Conservation (phyloP, 1,140 invertebrate genomes). For the Brachionus plicatilis region DNA sequence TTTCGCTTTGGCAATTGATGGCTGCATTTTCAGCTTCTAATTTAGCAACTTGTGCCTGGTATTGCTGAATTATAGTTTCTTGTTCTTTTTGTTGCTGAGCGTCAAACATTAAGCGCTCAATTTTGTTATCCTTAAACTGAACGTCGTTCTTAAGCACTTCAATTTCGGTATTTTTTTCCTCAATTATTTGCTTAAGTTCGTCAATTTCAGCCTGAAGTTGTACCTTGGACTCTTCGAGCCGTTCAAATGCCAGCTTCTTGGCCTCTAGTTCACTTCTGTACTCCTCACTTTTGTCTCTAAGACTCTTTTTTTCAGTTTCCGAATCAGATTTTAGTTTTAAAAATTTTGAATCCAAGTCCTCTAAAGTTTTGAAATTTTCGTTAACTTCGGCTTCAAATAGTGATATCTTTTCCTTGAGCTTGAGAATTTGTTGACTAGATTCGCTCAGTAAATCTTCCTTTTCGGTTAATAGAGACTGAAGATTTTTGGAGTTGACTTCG, state of each 20-base stretch:
- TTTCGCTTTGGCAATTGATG: neutral
- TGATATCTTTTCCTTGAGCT: neutral
- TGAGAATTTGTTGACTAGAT: neutral
- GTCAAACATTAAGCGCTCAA: neutral
- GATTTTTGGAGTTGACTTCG: neutral
- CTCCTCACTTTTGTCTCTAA: neutral
- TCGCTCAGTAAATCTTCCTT: neutral
- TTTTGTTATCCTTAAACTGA: slow-evolving; percentile 27
- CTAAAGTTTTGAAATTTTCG: slow-evolving; percentile 17
- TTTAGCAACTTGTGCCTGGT: neutral
- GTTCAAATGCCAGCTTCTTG: neutral
- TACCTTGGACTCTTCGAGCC: neutral
- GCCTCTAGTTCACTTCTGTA: neutral
- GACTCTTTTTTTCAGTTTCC: neutral
- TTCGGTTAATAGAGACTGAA: neutral
- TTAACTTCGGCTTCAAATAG: neutral
- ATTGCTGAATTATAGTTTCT: neutral
- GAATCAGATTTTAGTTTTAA: neutral
- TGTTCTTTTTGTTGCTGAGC: slow-evolving; percentile 17
- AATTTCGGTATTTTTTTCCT: neutral
- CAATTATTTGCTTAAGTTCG: neutral
- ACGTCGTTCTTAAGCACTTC: neutral
- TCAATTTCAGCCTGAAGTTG: neutral
- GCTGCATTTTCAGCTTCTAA: neutral
- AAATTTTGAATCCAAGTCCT: slow-evolving; percentile 3